Evolutionary conservation across 2,888 invertebrate species (phyloP), one percentile per base, ranked within the genome.

Genomic region (Agriotes lineatus): DNA sequence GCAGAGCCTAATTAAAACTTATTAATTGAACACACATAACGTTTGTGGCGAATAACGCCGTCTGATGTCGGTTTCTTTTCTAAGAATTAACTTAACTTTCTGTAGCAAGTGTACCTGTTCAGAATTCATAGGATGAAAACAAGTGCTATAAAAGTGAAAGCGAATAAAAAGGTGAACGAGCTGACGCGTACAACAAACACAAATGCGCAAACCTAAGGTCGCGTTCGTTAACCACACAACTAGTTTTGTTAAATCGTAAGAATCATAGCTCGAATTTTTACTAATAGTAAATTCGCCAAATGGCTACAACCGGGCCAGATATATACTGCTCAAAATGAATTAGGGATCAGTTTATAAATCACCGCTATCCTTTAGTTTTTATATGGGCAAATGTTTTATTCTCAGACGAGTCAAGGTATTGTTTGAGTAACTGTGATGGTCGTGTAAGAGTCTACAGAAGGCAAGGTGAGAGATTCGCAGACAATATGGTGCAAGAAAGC

Each of bases 111-210:
- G 56, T 61, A 59, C 59, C 22, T 50, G 52, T 52, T 30, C 18
- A 61, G 50, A 61, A 56, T 56, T n/a, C 22, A 39, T 56, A n/a
- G 20, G 56, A 56, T 56, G 56, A 56, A 56, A 52, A 56, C 56
- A 39, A 56, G 25, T 37, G 52, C 37, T 39, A n/a, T 61, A 50
- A 61, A 61, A 61, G 61, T 61, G 61, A 61, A 61, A 61, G 61
- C 50, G 61, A 22, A 50, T 52, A 39, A 56, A 25, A 56, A 56
- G 39, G 37, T 56, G 37, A 56, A 39, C 56, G 56, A 56, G 56
- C 39, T 56, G 39, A 56, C 56, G 39, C 56, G 39, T 56, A 39
- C 39, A 39, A 56, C 16, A 39, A 18, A 56, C 19, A 39, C 56
- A 56, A 39, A 20, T 20, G 22, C 37, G 12, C 39, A 14, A 35